Evolutionary conservation across 2,797 vertebrate genomes (phyloP), one percentile per base, ranked within the genome.

Genomic region (Siniperca obscura): DNA sequence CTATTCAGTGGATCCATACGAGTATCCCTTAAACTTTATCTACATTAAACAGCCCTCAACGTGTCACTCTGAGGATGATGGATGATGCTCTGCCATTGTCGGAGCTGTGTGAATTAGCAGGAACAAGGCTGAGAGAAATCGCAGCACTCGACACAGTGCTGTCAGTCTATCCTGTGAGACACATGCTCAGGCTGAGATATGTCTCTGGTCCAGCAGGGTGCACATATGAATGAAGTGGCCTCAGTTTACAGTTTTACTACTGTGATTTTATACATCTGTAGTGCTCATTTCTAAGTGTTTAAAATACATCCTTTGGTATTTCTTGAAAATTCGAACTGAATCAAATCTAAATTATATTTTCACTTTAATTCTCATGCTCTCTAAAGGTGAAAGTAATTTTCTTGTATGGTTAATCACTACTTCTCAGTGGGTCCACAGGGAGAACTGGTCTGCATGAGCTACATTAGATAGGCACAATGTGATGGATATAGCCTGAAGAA

Each of bases 111-210:
- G 82, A 89, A 76, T 14, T 71, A 69, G 36, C 64, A 70, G 70
- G 55, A 85, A 75, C 70, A 71, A 36, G 67, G 12, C 59, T 66
- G 82, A 80, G 72, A 76, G 68, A 77, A 76, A 74, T 79, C 56
- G 11, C 78, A 85, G 59, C 78, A 17, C 46, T 55, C 25, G 67
- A 78, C 68, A 30, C 50, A 5, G 25, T 62, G 9, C 30, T 16
- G 69, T 76, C 65, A 3, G 72, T 70, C 76, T 50, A 70, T 62
- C 38, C 76, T 76, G 65, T 76, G 70, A 81, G 57, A 72, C 81
- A 0, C 11, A 21, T 52, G 53, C 64, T 72, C 25, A 19, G 9
- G 50, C 57, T 59, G 56, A 77, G 22, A 69, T 0, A 5, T 30
- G 2, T 64, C 21, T 65, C 57, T 30, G 19, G 2, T 83, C 61